These are phyloP conservation scores for Nettapus auritus DNA, from an alignment of 2,113 vertebrate species.

Conservation along the genomic window DNA sequence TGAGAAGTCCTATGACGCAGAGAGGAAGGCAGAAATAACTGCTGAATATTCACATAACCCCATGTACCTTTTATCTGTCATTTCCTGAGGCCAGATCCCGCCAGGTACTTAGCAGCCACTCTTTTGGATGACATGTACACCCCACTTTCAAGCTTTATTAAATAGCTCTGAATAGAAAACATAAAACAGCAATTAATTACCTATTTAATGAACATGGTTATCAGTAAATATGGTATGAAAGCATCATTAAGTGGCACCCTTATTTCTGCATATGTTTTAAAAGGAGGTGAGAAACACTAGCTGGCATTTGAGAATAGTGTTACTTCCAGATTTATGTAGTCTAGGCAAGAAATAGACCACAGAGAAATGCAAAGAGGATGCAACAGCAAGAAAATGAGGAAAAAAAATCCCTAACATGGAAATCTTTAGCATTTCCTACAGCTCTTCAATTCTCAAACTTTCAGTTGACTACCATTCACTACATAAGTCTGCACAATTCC, in stretches of 20 bases:
- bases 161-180: not conserved
- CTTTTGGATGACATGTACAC: not conserved
- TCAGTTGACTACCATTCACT: not conserved
- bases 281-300: not conserved
- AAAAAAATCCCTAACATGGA: not conserved
- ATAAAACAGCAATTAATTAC: not conserved
- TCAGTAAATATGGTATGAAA: not conserved
- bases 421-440: not conserved
- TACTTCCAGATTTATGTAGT: slow-evolving; percentile 10
- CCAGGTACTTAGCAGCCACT: not conserved
- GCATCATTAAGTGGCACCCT: not conserved
- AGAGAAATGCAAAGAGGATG: not conserved
- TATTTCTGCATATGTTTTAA: not conserved
- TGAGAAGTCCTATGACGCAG: not conserved
- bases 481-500: not conserved
- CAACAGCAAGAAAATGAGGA: not conserved
- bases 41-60: not conserved
- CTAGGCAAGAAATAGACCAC: not conserved
- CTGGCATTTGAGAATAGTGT: not conserved
- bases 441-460: not conserved
- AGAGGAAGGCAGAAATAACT: not conserved
- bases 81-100: not conserved
- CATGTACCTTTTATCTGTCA: not conserved
- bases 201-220: not conserved
- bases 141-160: not conserved